Percentiles rank a stretch among this genome's conserved stretches.
phyloP scores from a whole-genome alignment of 2,888 invertebrate genomes.

The Parascotia fuliginaria region DNA sequence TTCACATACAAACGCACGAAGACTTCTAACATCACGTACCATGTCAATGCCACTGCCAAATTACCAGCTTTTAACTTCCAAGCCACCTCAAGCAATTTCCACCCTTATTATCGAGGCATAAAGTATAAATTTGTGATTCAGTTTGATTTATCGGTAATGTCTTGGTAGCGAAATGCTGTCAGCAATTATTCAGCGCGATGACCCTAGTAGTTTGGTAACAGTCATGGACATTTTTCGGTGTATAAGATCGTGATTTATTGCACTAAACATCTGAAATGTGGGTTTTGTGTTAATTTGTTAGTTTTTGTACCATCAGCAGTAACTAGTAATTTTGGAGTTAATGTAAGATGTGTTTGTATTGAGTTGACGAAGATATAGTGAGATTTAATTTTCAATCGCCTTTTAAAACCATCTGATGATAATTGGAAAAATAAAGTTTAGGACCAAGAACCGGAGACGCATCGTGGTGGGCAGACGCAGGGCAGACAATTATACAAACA shows the following conservation, averaged over 20 bases:
- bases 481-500: too few species aligned
- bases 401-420: too few species aligned
- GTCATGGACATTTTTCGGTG: slow-evolving; percentile 30
- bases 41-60: slow-evolving; percentile 59
- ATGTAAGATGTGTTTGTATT: too few species aligned
- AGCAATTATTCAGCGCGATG: slow-evolving; percentile 59
- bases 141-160: slow-evolving; percentile 12
- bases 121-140: slow-evolving; percentile 4
- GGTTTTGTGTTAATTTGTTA: background rate
- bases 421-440: too few species aligned
- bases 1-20: slow-evolving; percentile 14
- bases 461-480: too few species aligned
- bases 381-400: too few species aligned
- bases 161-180: slow-evolving; percentile 47
- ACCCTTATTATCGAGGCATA: slow-evolving; percentile 7
- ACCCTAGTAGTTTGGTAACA: slow-evolving; percentile 51
- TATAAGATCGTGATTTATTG: slow-evolving; percentile 16
- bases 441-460: too few species aligned
- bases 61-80: slow-evolving; percentile 12
- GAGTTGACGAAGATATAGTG: too few species aligned
- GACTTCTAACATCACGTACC: slow-evolving; percentile 53
- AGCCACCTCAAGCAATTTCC: slow-evolving; percentile 15
- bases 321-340: too few species aligned
- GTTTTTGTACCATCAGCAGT: too few species aligned
- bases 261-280: slow-evolving; percentile 4